Conservation (phyloP, 2,113 vertebrate genomes). For the Argyrosomus japonicus region DNA sequence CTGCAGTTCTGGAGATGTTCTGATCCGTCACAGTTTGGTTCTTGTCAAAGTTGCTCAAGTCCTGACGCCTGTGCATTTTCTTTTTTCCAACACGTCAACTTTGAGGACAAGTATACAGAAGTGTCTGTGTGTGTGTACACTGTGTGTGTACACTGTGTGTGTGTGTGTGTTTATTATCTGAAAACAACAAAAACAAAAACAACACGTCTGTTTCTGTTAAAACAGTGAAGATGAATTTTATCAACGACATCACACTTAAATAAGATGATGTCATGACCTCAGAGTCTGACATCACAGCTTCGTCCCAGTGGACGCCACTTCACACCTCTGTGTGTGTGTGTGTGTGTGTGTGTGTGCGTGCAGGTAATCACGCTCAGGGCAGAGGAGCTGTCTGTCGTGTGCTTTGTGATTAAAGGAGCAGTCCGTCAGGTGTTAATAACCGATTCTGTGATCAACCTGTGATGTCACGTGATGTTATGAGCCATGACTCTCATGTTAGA, state of each 20-base stretch:
- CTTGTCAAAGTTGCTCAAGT: no score
- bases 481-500: no score
- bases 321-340: conserved; percentile 12
- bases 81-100: no score
- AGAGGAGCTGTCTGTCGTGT: neutral
- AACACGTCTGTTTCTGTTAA: neutral
- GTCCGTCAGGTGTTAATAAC: neutral
- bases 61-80: no score
- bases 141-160: no score
- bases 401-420: conserved; percentile 3
- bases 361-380: conserved; percentile 33
- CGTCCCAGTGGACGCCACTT: neutral
- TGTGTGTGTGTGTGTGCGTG: conserved; percentile 40
- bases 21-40: no score
- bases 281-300: conserved; percentile 10
- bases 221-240: conserved; percentile 15
- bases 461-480: no score
- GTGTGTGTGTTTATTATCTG: no score
- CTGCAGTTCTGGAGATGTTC: no score
- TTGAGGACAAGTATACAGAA: neutral
- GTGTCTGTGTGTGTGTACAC: neutral
- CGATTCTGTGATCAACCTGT: no score
- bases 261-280: conserved; percentile 28
- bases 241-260: conserved; percentile 24
- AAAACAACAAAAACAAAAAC: conserved; percentile 6